phyloP scores from a whole-genome alignment of 1,140 invertebrate species.

The Papilio polytes region DNA sequence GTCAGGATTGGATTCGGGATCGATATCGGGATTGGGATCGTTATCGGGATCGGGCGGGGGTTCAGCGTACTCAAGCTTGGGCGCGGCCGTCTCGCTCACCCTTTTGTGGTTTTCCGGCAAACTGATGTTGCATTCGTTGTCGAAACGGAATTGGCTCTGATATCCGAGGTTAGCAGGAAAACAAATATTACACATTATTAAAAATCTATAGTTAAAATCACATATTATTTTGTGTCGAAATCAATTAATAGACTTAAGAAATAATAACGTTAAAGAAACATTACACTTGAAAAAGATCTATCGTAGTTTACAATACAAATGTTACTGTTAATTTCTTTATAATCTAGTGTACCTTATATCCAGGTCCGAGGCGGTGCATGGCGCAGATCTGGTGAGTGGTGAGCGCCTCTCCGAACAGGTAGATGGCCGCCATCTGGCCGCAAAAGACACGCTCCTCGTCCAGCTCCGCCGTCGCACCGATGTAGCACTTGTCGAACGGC shows the following conservation, averaged over 20 bases:
- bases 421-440: constrained; percentile 99
- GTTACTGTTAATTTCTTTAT: background rate
- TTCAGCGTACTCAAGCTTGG: constrained; percentile 72
- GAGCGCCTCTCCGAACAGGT: constrained; percentile 98
- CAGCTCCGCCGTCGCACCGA: constrained; percentile 97
- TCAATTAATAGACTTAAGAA: background rate
- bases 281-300: no score
- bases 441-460: constrained; percentile 99
- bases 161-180: constrained; percentile 72
- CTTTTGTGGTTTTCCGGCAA: constrained; percentile 97
- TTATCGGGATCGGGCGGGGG: constrained; percentile 49
- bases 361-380: constrained; percentile 97
- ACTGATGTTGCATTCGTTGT: constrained; percentile 98
- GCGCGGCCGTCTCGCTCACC: constrained; percentile 90
- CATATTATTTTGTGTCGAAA: background rate
- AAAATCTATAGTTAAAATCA: background rate
- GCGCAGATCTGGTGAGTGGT: constrained; percentile 98
- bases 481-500: constrained; percentile 99
- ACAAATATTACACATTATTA: constrained; percentile 56
- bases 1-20: constrained; percentile 30
- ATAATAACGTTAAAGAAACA: no score
- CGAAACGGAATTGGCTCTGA: constrained; percentile 99
- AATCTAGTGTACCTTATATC: constrained; percentile 92
- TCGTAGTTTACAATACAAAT: background rate
- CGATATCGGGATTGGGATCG: constrained; percentile 53